phyloP scores from a whole-genome alignment of 2,113 vertebrate species.

The Phyllostomus discolor region DNA sequence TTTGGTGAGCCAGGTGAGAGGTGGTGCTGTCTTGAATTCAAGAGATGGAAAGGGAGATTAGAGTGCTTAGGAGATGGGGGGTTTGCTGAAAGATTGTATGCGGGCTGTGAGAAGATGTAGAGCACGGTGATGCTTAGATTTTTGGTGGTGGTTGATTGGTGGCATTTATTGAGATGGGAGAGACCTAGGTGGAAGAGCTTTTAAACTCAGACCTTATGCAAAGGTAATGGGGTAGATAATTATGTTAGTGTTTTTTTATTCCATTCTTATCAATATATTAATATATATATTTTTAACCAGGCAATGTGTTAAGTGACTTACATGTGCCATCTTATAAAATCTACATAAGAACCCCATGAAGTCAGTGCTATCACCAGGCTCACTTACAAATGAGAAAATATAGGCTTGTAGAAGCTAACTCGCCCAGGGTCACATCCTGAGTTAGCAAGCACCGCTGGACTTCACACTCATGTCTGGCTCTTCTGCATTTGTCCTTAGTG shows the following conservation, averaged over 20 bases:
- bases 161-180: neutral
- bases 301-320: neutral
- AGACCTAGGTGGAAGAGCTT: conserved; percentile 5
- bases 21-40: neutral
- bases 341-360: neutral
- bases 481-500: neutral
- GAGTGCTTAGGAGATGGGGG: neutral
- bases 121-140: neutral
- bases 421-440: neutral
- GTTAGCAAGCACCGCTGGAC: neutral
- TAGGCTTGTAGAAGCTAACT: neutral
- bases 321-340: neutral
- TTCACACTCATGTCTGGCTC: neutral
- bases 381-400: neutral
- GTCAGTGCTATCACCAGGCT: neutral
- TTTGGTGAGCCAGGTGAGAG: neutral
- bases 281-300: neutral
- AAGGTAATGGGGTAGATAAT: neutral
- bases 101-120: neutral
- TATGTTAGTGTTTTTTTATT: neutral
- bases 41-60: neutral
- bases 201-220: neutral
- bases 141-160: neutral
- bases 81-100: neutral
- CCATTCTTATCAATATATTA: neutral